Percentiles rank a stretch among this genome's conserved stretches.
phyloP scores from a whole-genome alignment of 2,797 vertebrate genomes.

The Ataeniobius toweri region DNA sequence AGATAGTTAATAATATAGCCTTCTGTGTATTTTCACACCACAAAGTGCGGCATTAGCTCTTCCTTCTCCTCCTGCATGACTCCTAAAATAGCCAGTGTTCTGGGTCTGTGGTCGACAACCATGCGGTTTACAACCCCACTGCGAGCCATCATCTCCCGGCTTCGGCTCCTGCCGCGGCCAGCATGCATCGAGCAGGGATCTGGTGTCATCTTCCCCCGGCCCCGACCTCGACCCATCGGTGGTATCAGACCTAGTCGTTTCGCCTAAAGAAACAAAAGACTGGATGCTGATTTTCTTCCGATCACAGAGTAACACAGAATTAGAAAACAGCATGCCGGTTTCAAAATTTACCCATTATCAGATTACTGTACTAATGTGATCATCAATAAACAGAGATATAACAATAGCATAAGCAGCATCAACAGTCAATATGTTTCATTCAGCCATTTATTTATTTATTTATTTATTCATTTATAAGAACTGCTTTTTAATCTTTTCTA shows the following conservation, averaged over 20 bases:
- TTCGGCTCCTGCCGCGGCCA: constrained; percentile 86
- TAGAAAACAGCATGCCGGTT: not conserved
- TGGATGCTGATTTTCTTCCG: not conserved
- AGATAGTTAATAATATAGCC: not conserved
- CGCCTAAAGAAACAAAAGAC: constrained; percentile 77
- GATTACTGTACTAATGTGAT: not conserved
- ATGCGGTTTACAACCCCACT: constrained; percentile 85
- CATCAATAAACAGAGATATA: not conserved
- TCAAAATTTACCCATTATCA: not conserved
- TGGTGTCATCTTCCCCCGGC: constrained; percentile 83
- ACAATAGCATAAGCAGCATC: not conserved
- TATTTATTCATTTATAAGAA: not conserved
- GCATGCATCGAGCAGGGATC: constrained; percentile 81
- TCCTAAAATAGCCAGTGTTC: constrained; percentile 87
- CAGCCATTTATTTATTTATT: not conserved
- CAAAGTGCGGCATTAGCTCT: constrained; percentile 93
- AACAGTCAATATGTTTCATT: not conserved
- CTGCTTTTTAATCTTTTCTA: not conserved
- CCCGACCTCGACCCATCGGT: constrained; percentile 82
- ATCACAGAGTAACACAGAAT: not conserved
- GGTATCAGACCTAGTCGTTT: constrained; percentile 89
- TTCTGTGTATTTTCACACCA: constrained; percentile 80
- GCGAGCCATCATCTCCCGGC: constrained; percentile 85
- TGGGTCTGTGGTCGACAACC: constrained; percentile 94
- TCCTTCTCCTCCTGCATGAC: constrained; percentile 93